Evolutionary conservation across 2,888 invertebrate genomes (phyloP).

Genomic region (Panopea generosa): DNA sequence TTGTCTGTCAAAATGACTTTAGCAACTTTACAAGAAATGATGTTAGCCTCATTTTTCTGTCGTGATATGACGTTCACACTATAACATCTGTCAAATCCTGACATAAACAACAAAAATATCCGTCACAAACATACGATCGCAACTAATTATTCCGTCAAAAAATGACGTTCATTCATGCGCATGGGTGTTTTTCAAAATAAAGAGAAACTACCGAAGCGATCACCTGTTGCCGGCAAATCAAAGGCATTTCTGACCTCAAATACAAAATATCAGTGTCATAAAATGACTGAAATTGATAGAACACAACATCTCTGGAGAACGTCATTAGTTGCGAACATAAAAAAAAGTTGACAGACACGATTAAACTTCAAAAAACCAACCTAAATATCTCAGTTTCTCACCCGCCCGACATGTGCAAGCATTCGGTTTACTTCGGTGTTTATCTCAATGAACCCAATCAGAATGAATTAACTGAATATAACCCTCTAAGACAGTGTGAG

Average conservation of each 20-base stretch:
- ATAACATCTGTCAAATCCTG: slow-evolving; percentile 34
- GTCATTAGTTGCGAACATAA: slow-evolving; percentile 5
- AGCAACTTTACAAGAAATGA: slow-evolving; percentile 27
- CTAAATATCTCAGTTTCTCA: background rate
- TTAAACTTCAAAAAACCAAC: slow-evolving; percentile 20
- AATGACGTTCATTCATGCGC: slow-evolving; percentile 28
- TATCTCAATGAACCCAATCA: no score
- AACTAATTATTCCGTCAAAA: slow-evolving; percentile 24
- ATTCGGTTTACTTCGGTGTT: slow-evolving; percentile 24
- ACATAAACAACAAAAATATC: slow-evolving; percentile 28
- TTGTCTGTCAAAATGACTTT: slow-evolving; percentile 27
- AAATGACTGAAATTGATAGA: slow-evolving; percentile 22
- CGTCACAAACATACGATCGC: slow-evolving; percentile 34
- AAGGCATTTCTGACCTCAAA: no score
- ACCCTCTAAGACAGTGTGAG: slow-evolving; percentile 11
- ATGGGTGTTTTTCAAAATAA: no score
- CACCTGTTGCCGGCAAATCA: slow-evolving; percentile 18
- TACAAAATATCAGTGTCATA: no score
- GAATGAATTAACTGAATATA: slow-evolving; percentile 11
- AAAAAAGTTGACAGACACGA: slow-evolving; percentile 29
- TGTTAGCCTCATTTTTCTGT: slow-evolving; percentile 22
- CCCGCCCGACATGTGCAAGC: background rate
- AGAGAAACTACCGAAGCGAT: no score
- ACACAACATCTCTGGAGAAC: slow-evolving; percentile 29
- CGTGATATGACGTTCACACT: slow-evolving; percentile 30